Conservation (phyloP, 1,140 invertebrate species). For the Megalopta genalis region DNA sequence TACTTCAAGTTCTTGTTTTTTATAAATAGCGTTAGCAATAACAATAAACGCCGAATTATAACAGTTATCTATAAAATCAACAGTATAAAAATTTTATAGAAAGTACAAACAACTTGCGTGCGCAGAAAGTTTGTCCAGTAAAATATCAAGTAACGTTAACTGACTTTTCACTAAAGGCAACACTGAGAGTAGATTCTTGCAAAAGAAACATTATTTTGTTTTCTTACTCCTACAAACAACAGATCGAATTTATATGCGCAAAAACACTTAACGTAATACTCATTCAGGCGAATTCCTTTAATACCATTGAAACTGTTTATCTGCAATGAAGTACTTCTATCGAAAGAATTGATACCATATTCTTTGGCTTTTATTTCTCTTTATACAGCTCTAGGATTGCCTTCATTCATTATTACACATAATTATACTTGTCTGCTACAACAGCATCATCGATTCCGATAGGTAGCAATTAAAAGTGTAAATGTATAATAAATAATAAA, state of each 20-base stretch:
- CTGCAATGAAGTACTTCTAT: conserved; percentile 14
- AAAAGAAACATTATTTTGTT: neutral
- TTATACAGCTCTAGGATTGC: conserved; percentile 31
- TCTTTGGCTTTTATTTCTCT: conserved; percentile 49
- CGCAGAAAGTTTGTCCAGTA: conserved; percentile 40
- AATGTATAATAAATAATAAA: conserved; percentile 43
- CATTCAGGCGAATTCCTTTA: conserved; percentile 3
- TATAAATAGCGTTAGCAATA: conserved; percentile 50
- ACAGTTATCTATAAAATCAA: conserved; percentile 59
- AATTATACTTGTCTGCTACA: neutral
- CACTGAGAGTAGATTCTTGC: conserved; percentile 36
- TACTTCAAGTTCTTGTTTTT: conserved; percentile 12
- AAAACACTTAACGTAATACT: conserved; percentile 22
- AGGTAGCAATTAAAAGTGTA: neutral
- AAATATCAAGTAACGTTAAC: conserved; percentile 40
- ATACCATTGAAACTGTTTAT: conserved; percentile 8
- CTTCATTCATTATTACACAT: conserved; percentile 10
- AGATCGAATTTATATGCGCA: conserved; percentile 17
- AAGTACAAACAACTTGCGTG: conserved; percentile 51
- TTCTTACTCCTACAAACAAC: conserved; percentile 16
- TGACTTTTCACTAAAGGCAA: conserved; percentile 48
- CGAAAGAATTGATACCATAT: conserved; percentile 39
- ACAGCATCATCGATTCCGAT: neutral
- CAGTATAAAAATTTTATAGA: conserved; percentile 51
- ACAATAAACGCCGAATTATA: conserved; percentile 55